phyloP scores from a whole-genome alignment of 2,888 invertebrate species.

The Xestia ashworthii region DNA sequence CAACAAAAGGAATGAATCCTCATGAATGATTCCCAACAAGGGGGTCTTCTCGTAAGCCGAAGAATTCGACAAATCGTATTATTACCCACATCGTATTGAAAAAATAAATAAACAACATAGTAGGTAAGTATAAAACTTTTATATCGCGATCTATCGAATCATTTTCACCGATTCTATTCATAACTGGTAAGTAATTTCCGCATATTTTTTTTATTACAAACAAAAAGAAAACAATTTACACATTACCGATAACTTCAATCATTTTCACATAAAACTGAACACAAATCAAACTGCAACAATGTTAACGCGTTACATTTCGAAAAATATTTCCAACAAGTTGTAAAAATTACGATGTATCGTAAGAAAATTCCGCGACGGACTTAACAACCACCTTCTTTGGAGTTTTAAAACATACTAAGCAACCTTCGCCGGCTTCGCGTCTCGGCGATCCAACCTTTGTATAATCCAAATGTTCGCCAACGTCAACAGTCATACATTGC shows the following conservation, averaged over 20 bases:
- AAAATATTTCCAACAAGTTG: slow-evolving; percentile 36
- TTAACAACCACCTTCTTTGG: slow-evolving; percentile 18
- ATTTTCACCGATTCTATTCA: slow-evolving; percentile 4
- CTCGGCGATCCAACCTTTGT: slow-evolving; percentile 31
- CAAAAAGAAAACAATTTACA: slow-evolving; percentile 42
- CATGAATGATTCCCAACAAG: not conserved
- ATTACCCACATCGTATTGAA: slow-evolving; percentile 1
- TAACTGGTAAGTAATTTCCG: too few relatives aligned
- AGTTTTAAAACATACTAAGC: slow-evolving; percentile 34
- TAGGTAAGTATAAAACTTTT: too few relatives aligned
- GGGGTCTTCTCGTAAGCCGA: not conserved
- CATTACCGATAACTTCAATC: slow-evolving; percentile 71
- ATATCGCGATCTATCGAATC: not conserved
- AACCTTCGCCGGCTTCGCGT: slow-evolving; percentile 6
- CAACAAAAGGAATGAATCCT: not conserved
- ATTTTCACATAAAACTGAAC: slow-evolving; percentile 62
- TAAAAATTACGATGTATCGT: slow-evolving; percentile 46
- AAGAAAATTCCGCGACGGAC: slow-evolving; percentile 23
- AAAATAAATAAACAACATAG: not conserved
- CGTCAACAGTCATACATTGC: not conserved
- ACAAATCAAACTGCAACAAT: slow-evolving; percentile 46
- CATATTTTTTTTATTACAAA: slow-evolving; percentile 3
- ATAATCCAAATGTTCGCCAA: slow-evolving; percentile 35
- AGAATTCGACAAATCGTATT: not conserved
- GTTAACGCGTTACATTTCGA: slow-evolving; percentile 53